phyloP scores from a whole-genome alignment of 2,888 invertebrate species.

The Fissipunctia ypsillon region DNA sequence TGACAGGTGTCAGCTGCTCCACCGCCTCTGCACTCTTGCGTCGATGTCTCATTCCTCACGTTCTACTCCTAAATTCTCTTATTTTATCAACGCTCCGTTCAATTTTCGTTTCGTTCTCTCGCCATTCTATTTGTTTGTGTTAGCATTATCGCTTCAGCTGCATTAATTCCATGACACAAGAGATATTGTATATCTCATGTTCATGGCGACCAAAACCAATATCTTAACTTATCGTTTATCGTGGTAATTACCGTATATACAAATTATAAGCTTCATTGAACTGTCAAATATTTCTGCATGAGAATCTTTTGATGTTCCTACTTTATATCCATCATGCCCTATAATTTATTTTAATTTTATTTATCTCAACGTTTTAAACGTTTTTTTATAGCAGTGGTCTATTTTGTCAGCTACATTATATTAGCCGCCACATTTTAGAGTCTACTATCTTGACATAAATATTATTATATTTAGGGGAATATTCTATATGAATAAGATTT shows the following conservation, averaged over 20 bases:
- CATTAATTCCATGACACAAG: constrained; percentile 75
- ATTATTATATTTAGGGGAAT: neutral
- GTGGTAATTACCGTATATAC: constrained; percentile 13
- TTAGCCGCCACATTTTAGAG: constrained; percentile 8
- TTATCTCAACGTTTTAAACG: constrained; percentile 43
- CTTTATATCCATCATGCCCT: constrained; percentile 26
- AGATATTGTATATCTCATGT: constrained; percentile 55
- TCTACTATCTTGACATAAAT: neutral
- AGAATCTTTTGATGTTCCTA: constrained; percentile 32
- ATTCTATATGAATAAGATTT: neutral
- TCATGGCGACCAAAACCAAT: constrained; percentile 32
- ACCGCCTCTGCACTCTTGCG: constrained; percentile 91
- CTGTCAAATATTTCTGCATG: constrained; percentile 36
- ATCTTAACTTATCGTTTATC: constrained; percentile 22
- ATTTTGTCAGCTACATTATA: constrained; percentile 31
- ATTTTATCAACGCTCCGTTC: constrained; percentile 90
- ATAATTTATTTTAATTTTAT: constrained; percentile 52
- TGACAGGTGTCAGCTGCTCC: constrained; percentile 91
- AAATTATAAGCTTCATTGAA: constrained; percentile 45
- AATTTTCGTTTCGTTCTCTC: constrained; percentile 88
- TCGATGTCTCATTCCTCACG: constrained; percentile 91
- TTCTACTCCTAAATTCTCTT: constrained; percentile 89
- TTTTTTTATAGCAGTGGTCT: constrained; percentile 47
- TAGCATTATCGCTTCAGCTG: constrained; percentile 78
- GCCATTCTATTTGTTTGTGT: constrained; percentile 85